These are phyloP conservation scores for Limnephilus rhombicus DNA, from an alignment of 2,888 invertebrate species.

Conservation along the genomic window DNA sequence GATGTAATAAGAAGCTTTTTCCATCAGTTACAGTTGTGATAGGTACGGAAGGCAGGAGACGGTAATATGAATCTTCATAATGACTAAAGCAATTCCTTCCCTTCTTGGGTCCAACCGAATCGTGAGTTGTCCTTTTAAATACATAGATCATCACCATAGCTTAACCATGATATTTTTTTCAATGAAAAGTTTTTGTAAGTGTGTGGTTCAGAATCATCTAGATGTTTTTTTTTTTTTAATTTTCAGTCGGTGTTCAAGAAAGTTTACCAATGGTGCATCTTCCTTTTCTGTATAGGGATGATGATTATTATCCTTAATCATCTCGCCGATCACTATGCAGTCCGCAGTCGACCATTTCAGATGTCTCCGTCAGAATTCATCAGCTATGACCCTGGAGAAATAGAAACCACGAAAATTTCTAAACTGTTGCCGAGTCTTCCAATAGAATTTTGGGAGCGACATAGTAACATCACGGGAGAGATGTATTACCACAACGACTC, in stretches of 20 bases:
- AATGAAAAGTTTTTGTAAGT: too few species aligned
- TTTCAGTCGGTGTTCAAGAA: not conserved
- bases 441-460: constrained; percentile 18
- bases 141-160: not conserved
- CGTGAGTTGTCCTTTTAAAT: not conserved
- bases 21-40: not conserved
- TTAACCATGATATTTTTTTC: not conserved
- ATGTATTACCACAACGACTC: constrained; percentile 34
- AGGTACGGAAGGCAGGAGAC: constrained; percentile 5
- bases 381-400: not conserved
- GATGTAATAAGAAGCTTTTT: not conserved
- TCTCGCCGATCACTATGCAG: not conserved
- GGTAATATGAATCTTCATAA: not conserved
- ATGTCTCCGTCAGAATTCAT: not conserved
- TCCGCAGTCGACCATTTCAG: not conserved
- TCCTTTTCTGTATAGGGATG: not conserved
- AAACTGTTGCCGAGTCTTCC: constrained; percentile 35
- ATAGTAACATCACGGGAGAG: not conserved
- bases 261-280: not conserved
- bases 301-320: not conserved
- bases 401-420: not conserved
- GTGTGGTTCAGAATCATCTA: not conserved
- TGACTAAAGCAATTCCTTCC: not conserved
- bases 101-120: not conserved
- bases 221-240: not conserved